A percentile compares a stretch with the other conserved stretches of the same genome.
Conservation (phyloP, 53 echinoderm and acorn worm species). For the Apostichopus leukothele region DNA sequence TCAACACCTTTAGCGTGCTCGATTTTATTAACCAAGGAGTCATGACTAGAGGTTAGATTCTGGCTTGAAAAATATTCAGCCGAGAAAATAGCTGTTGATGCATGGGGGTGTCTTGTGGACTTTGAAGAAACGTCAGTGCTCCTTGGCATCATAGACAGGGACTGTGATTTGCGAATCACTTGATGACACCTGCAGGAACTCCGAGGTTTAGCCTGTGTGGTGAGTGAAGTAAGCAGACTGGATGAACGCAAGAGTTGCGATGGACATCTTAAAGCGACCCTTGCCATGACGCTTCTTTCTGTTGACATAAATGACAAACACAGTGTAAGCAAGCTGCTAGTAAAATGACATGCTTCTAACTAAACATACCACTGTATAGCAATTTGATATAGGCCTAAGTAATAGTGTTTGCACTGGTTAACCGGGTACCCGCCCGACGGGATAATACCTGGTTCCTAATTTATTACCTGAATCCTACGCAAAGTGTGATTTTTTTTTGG, state of each 20-base stretch:
- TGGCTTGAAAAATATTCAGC: constrained; percentile 30
- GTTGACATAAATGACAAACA: not conserved
- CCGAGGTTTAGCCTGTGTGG: not conserved
- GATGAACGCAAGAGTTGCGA: not conserved
- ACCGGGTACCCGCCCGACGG: too few relatives aligned
- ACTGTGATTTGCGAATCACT: not conserved
- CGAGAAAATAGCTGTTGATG: not conserved
- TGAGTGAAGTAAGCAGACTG: not conserved
- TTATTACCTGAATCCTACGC: too few relatives aligned
- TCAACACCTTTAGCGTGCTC: constrained; percentile 14
- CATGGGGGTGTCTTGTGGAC: constrained; percentile 17
- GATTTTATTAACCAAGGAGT: not conserved
- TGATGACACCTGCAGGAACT: not conserved
- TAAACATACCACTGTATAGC: too few relatives aligned
- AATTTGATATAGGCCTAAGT: too few relatives aligned
- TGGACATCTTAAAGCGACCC: constrained; percentile 26
- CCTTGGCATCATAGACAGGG: not conserved
- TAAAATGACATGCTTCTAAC: too few relatives aligned
- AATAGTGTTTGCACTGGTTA: too few relatives aligned
- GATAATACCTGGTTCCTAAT: too few relatives aligned
- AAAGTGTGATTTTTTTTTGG: too few relatives aligned
- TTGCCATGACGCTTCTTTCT: constrained; percentile 8
- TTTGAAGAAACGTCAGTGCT: not conserved
- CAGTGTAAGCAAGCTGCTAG: too few relatives aligned
- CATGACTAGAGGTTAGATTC: not conserved